A percentile compares a stretch with the other conserved stretches of the same genome.
phyloP scores from a whole-genome alignment of 2,797 vertebrate genomes.

The Anabas testudineus region DNA sequence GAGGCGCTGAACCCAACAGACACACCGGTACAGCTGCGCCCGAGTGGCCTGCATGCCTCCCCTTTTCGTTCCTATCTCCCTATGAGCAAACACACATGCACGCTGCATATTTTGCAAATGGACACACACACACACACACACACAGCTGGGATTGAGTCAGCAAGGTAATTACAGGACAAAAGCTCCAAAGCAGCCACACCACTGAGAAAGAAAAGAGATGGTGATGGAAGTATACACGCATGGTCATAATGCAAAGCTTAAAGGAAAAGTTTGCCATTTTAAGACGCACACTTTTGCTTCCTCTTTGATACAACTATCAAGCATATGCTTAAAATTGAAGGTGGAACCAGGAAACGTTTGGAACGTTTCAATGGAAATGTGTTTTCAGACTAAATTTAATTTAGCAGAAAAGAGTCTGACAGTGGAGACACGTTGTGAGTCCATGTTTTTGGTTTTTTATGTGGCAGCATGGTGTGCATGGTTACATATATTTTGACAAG shows the following conservation, averaged over 20 bases:
- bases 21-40: constrained; percentile 62
- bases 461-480: background rate
- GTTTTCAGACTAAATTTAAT: background rate
- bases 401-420: background rate
- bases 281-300: too few relatives aligned
- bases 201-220: constrained; percentile 45
- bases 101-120: constrained; percentile 13
- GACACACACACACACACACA: constrained; percentile 29
- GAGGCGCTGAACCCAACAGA: constrained; percentile 45
- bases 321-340: too few relatives aligned
- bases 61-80: constrained; percentile 72
- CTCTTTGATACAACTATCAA: too few relatives aligned
- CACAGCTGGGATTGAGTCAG: constrained; percentile 62
- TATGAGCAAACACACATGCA: constrained; percentile 44
- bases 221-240: constrained; percentile 43
- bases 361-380: background rate
- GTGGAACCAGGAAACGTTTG: too few relatives aligned
- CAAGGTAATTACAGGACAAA: constrained; percentile 72
- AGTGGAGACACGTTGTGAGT: too few relatives aligned
- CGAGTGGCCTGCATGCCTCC: constrained; percentile 48
- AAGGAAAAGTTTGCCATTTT: too few relatives aligned
- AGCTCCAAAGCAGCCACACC: constrained; percentile 45
- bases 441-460: background rate
- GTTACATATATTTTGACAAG: constrained; percentile 15
- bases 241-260: too few relatives aligned